Base-by-base conservation (phyloP, 2,113 vertebrate genomes). In the Donacobius atricapilla region DNA sequence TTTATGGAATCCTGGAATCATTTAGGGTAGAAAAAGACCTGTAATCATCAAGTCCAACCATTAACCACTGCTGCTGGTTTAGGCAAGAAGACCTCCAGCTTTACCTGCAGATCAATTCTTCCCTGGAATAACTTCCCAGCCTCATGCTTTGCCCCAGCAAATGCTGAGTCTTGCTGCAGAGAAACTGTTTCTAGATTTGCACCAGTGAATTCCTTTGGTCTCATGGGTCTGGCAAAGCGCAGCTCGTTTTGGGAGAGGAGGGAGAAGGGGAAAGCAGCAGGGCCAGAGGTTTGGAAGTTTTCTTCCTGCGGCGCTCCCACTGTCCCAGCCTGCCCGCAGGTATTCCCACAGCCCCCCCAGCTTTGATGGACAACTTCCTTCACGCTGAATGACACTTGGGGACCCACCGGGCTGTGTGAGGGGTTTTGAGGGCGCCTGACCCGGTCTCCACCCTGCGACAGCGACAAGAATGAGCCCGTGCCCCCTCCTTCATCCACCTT, bases 361-460 rank as follows among this genome's bases (percentile, higher is more conserved):
- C 15, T 88, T 94, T 97, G 95, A 97, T 95, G 93, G 96, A 96
- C 97, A 97, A 83, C 89, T 94, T 83, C 90, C 95, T 48, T 96
- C 95, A 91, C 0, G 4, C 92, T 97, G 97, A 97, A 19, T 97
- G 97, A 97, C 97, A 96, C 81, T 89, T 11, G 95, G 77, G 76
- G 93, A 93, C 88, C 95, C 92, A 23, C 64, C 86, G 24, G 83
- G 83, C 57, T 76, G 93, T 39, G 63, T 1, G 56, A 51, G 83
- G 83, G 85, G 15, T 73, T 69, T 40, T 3, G 37, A 47, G 95
- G 88, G 25, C 1, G 11, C 50, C 54, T 97, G 97, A 97, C 95
- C 95, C 33, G 28, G 10, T 31, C 88, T 76, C 58, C 64, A 37
- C 78, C 83, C 63, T 4, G 44, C 81, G 28, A 30, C 63, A 35